phyloP scores from a whole-genome alignment of 2,113 vertebrate genomes.

The Trogon surrucura region DNA sequence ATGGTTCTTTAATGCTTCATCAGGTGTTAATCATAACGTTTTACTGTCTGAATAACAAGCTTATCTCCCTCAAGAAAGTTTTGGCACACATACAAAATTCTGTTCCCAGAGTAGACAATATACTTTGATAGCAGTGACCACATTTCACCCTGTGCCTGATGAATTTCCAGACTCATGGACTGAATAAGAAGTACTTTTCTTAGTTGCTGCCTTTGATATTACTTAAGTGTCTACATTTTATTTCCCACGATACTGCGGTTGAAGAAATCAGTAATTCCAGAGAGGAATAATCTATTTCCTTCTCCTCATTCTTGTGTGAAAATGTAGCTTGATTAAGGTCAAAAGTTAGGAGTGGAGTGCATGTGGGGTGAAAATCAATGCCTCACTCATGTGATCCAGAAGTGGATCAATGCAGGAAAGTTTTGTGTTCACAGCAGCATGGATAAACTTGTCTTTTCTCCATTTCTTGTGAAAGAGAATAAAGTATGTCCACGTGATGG shows the following conservation, averaged over 20 bases:
- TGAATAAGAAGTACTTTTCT: neutral
- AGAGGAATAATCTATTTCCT: neutral
- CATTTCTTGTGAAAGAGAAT: neutral
- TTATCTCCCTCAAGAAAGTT: slow-evolving; percentile 32
- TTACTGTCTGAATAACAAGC: slow-evolving; percentile 54
- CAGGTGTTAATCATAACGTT: slow-evolving; percentile 31
- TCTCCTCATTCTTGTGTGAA: neutral
- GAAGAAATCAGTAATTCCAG: neutral
- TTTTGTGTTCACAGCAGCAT: neutral
- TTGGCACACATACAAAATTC: slow-evolving; percentile 28
- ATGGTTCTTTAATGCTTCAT: slow-evolving; percentile 47
- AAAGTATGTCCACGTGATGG: neutral
- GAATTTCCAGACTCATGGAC: neutral
- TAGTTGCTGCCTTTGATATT: neutral
- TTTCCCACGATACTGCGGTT: neutral
- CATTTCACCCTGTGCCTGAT: neutral
- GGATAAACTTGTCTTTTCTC: neutral
- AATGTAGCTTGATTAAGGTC: neutral
- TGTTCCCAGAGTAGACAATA: slow-evolving; percentile 24
- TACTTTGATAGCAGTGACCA: slow-evolving; percentile 23
- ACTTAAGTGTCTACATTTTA: neutral
- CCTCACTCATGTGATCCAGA: neutral
- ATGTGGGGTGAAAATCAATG: neutral
- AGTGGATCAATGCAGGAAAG: neutral
- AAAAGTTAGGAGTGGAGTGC: neutral